Evolutionary conservation across 2,113 vertebrate genomes (phyloP), one percentile per base, ranked within the genome.

Genomic region (Rana temporaria): DNA sequence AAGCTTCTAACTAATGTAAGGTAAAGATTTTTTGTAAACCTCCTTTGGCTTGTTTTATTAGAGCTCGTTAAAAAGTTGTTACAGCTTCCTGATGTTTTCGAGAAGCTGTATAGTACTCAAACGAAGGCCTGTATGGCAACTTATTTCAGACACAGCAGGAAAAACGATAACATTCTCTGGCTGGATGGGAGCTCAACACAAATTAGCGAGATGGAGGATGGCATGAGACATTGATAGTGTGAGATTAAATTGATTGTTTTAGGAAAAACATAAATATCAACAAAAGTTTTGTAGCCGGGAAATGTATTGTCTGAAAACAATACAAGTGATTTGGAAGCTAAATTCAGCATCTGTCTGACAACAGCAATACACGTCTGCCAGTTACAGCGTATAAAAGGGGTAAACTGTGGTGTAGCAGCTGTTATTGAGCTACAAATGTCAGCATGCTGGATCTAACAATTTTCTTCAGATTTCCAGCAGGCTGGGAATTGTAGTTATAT

Each of bases 31-130:
- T 67, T 76, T 67, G 75, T 60, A 59, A 83, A 76, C 52, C 72
- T 76, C 81, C 34, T 83, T 76, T 76, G 71, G 63, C 38, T 83
- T 76, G 32, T 76, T 83, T 83, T 76, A 76, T 83, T 76, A 63
- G 63, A 75, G 81, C 81, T 83, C 64, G 63, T 83, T 83, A 83
- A 83, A 83, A 82, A 82, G 63, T 83, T 83, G 81, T 83, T 83
- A 83, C 81, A 76, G 81, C 72, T 83, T 83, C 81, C 81, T 83
- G 72, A 76, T 83, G 81, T 83, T 83, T 83, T 76, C 53, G 53
- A 83, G 81, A 83, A 83, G 76, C 69, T 60, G 81, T 76, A 76
- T 65, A 75, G 81, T 76, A 24, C 71, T 68, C 71, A 83, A 83
- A 83, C 76, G 71, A 83, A 83, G 62, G 72, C 72, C 64, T 67